Evolutionary conservation across 2,888 invertebrate species (phyloP).

Genomic region (Ashinkailepas kermadecensis): DNA sequence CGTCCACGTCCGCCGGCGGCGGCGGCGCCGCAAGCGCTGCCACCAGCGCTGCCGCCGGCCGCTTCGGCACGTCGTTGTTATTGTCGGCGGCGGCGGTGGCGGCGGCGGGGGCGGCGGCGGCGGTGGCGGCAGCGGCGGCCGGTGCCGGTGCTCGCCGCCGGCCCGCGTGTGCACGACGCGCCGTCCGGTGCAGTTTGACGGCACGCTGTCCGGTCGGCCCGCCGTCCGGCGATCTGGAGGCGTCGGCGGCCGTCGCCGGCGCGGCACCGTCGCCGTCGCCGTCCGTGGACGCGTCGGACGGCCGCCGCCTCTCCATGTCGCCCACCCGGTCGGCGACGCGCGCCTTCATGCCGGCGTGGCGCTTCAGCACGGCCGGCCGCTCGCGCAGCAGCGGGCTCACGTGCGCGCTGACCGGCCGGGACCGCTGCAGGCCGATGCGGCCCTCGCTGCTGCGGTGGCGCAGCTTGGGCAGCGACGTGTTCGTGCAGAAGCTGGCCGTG

Average conservation of each 20-base stretch:
- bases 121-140: not conserved
- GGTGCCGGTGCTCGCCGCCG: not conserved
- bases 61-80: not conserved
- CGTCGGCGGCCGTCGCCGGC: not conserved
- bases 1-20: not conserved
- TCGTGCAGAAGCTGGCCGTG: slow-evolving; percentile 8
- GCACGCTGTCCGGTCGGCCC: not conserved
- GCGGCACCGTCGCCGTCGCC: not conserved
- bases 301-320: not conserved
- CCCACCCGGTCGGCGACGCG: slow-evolving; percentile 3
- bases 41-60: not conserved
- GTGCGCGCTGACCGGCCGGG: slow-evolving; percentile 13
- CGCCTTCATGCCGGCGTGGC: not conserved
- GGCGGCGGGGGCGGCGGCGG: not conserved
- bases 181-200: not conserved
- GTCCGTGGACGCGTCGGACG: not conserved
- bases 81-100: not conserved
- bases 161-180: not conserved
- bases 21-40: not conserved
- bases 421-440: not conserved
- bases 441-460: slow-evolving; percentile 16
- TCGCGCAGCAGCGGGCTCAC: slow-evolving; percentile 16
- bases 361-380: slow-evolving; percentile 6
- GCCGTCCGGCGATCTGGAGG: not conserved
- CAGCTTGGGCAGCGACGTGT: not conserved